Base-by-base conservation (phyloP, 2,888 invertebrate genomes). In the Orthosia incerta region DNA sequence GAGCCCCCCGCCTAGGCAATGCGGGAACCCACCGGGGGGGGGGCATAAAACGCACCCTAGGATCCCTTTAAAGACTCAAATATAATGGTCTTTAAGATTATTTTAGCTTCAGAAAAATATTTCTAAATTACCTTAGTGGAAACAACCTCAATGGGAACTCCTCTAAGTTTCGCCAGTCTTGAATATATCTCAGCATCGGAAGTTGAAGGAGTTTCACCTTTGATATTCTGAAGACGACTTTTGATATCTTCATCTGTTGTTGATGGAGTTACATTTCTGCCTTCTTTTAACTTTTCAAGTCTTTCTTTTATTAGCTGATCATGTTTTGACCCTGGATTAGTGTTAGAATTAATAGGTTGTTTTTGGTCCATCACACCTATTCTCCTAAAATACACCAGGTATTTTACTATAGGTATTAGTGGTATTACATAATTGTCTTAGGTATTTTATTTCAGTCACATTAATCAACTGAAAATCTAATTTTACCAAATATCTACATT, bases 91-190 rank as follows among this genome's bases (percentile, higher is more conserved):
- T 9, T 53, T n/a, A 15, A 15, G 15, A 13, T 31, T 16, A 16
- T 18, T 59, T 20, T 18, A 15, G 26, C n/a, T 12, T 26, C 3
- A 1, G 26, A 5, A 12, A 46, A 71, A 31, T 31, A 16, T n/a
- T 15, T 11, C 18, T 2, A 45, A 15, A 3, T 57, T 89, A 93
- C 95, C 91, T 94, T 92, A 70, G 82, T 89, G 63, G 89, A 83
- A 50, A 90, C 62, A 57, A 85, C 79, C 76, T 84, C 79, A 71
- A 89, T 60, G 74, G 96, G 95, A 76, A 97, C 95, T 72, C 97
- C 98, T 92, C 97, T 97, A n/a, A 98, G 93, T 86, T 97, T 97
- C 3, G 97, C 97, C 59, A 98, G 91, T 87, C 98, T 95, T 69
- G 94, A 92, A 76, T 97, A 96, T 80, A 98, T 96, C 88, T 98